Evolutionary conservation across 2,113 vertebrate genomes (phyloP), one percentile per base, ranked within the genome.

Genomic region (Mesitornis unicolor): DNA sequence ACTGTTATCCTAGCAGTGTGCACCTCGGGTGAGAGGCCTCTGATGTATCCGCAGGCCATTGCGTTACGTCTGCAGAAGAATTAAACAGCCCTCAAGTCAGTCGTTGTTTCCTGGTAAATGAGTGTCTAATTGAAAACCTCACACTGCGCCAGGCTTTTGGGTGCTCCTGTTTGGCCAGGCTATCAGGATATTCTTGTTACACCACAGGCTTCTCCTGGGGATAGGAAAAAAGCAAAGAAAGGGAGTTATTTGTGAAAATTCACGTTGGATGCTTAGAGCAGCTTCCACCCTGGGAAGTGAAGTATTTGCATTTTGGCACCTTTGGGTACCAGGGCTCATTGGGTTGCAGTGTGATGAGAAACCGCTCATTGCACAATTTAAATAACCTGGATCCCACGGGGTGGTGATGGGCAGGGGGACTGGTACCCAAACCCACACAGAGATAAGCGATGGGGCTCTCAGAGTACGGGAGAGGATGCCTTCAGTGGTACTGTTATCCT

Each of bases 301-400:
- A 22, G 53, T 18, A 61, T 77, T 6, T 2, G 24, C 0, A 0
- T 28, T 13, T 26, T 2, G 2, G 9, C 12, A 12, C 48, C 57
- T 81, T 45, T 8, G 8, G 68, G n/a, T 67, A 33, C 76, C 7
- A 22, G 71, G 61, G 57, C 56, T 51, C 9, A 4, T 50, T 24
- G 54, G 36, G 7, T 31, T 3, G 10, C 33, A 20, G 35, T 8
- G 11, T 40, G 35, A 59, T 6, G 14, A 53, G 42, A 59, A 54
- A n/a, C 33, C n/a, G 21, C 9, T 31, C 42, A 38, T 36, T 4
- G 2, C 2, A 0, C 7, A 5, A 21, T 53, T n/a, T 4, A 14
- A 28, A 80, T 47, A 31, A 28, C 36, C 35, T 47, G 9, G 48
- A 68, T 75, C 61, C 61, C n/a, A n/a, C n/a, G n/a, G n/a, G n/a